These are phyloP conservation scores for Meteorus sp. DNA, from an alignment of 1,140 invertebrate genomes.

Conservation along the genomic window DNA sequence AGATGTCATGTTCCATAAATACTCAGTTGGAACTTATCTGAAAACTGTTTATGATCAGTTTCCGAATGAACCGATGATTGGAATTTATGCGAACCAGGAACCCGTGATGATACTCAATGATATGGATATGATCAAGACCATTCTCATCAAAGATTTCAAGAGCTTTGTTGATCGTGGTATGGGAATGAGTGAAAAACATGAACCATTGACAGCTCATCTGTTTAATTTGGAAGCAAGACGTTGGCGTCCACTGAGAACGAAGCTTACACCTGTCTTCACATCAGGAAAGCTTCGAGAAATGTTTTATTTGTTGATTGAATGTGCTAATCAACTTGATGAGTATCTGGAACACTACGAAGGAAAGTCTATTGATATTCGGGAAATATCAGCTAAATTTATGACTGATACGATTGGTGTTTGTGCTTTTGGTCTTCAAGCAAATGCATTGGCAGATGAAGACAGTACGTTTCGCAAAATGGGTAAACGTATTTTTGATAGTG, in stretches of 20 bases:
- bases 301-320: constrained; percentile 51
- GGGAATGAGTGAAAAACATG: constrained; percentile 37
- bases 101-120: constrained; percentile 52
- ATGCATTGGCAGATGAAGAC: constrained; percentile 40
- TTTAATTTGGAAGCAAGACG: constrained; percentile 37
- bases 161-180: constrained; percentile 52
- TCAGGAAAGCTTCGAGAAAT: constrained; percentile 59
- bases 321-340: constrained; percentile 50
- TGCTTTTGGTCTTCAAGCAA: constrained; percentile 18
- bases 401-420: constrained; percentile 21
- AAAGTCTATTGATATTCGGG: constrained; percentile 25
- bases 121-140: constrained; percentile 53
- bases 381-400: constrained; percentile 5
- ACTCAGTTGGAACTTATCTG: not conserved
- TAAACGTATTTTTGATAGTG: constrained; percentile 41
- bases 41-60: constrained; percentile 5
- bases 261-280: constrained; percentile 54
- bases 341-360: constrained; percentile 31
- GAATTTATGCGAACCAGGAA: constrained; percentile 27
- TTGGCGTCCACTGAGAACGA: constrained; percentile 21
- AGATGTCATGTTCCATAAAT: constrained; percentile 2
- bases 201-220: constrained; percentile 45
- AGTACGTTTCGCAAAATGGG: constrained; percentile 58
- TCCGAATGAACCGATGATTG: constrained; percentile 17
- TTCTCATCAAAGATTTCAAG: constrained; percentile 59